Conservation (phyloP, 2,113 vertebrate genomes). For the Rutilus rutilus region DNA sequence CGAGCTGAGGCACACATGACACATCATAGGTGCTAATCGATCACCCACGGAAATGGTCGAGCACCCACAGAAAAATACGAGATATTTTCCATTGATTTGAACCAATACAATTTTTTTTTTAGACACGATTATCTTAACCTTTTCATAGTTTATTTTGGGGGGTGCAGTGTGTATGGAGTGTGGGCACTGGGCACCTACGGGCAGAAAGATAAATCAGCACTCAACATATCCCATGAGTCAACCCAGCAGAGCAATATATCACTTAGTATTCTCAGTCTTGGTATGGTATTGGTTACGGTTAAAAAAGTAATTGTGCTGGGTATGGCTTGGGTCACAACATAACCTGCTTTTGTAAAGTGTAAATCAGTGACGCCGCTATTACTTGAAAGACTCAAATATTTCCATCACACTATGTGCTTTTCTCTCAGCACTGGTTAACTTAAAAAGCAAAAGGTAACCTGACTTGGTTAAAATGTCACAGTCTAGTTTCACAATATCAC, state of each 20-base stretch:
- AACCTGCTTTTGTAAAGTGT: background rate
- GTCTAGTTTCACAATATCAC: background rate
- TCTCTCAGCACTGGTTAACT: slow-evolving; percentile 26
- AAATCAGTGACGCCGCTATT: slow-evolving; percentile 5
- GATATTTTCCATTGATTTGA: no score
- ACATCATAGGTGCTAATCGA: no score
- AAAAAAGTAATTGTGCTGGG: background rate
- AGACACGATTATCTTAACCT: no score
- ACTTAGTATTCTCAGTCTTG: background rate
- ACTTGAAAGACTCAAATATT: background rate
- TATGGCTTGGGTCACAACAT: background rate
- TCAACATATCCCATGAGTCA: background rate
- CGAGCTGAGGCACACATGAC: background rate
- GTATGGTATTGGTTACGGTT: background rate
- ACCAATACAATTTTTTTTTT: no score
- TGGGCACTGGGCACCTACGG: no score
- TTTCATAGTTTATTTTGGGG: no score
- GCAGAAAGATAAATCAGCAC: no score
- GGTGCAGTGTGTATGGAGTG: no score
- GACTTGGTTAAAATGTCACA: slow-evolving; percentile 53
- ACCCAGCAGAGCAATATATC: slow-evolving; percentile 5
- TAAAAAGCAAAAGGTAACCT: slow-evolving; percentile 43
- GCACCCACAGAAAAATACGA: no score
- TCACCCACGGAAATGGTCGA: no score
- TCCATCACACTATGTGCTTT: background rate